Evolutionary conservation across 1,140 invertebrate species (phyloP), one percentile per base, ranked within the genome.

Genomic region (Druon quercuslanigerum): DNA sequence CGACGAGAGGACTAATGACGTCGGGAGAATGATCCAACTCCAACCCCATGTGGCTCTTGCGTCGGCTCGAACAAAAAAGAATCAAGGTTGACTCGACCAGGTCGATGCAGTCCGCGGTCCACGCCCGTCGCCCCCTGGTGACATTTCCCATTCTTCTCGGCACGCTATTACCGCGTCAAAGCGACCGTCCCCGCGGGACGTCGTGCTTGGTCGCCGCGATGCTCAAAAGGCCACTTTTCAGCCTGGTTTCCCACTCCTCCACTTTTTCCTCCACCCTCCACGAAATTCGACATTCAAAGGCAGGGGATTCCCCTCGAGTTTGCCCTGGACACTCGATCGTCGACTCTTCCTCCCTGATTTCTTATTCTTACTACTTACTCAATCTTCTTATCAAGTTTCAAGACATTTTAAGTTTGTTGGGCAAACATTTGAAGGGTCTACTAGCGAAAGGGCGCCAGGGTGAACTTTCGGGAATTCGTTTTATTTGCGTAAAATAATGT

Each of bases 131-230:
- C 90, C 90, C 90, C 90, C 90, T 91, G 86, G 90, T 90, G 90
- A 91, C 90, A 91, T 88, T 89, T 91, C 87, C 87, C 88, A 91
- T 91, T 91, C 90, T 91, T 90, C 87, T 90, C 87, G 86, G 90
- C 90, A 89, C 88, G 86, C 88, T 83, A 91, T 91, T 91, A 91
- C 84, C 84, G 56, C 83, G 84, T 88, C 88, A 91, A 91, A 90
- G 89, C 87, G 8, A 84, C 89, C 90, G 89, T 86, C 90, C 87
- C 90, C 89, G 87, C 89, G 86, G 90, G 90, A 88, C 80, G 88
- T 82, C 89, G 75, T 60, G 72, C 57, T 77, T 33, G 16, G 71
- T 71, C 25, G 51, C 57, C 50, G 72, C 66, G 72, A 75, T 52
- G 75, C 56, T 60, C 77, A 78, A 66, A 71, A 75, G 77, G 72